Percentiles rank a stretch among this genome's conserved stretches.
These are phyloP conservation scores for Trichosurus vulpecula DNA, from an alignment of 2,797 vertebrate genomes.

Conservation along the genomic window DNA sequence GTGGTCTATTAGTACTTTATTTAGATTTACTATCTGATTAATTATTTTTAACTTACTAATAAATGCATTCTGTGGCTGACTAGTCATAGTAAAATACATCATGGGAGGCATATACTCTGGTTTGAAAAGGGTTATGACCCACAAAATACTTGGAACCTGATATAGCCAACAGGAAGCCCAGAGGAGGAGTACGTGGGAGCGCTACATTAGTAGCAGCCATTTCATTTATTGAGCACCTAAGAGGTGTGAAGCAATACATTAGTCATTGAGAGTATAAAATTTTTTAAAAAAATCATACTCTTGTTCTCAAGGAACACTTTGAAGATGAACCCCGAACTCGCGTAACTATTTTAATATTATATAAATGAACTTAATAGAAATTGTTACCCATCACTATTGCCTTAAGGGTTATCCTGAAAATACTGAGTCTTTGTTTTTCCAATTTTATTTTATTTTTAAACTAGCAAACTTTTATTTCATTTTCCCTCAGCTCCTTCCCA, in stretches of 20 bases:
- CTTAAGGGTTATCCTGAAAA: not conserved
- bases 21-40: not conserved
- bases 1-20: not conserved
- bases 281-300: not conserved
- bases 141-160: not conserved
- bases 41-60: not conserved
- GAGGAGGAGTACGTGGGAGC: not conserved
- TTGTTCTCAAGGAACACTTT: not conserved
- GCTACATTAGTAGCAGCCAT: not conserved
- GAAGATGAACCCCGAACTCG: not conserved
- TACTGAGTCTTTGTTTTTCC: not conserved
- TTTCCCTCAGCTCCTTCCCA: not conserved
- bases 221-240: not conserved
- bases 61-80: not conserved
- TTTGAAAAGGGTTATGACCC: not conserved
- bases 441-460: not conserved
- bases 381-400: not conserved
- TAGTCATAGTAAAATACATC: not conserved
- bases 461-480: not conserved
- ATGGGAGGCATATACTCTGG: not conserved
- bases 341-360: not conserved
- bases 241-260: not conserved
- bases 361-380: not conserved
- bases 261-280: not conserved
- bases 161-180: not conserved